Evolutionary conservation across 2,797 vertebrate genomes (phyloP).

Genomic region (Premnoplex brunnescens): DNA sequence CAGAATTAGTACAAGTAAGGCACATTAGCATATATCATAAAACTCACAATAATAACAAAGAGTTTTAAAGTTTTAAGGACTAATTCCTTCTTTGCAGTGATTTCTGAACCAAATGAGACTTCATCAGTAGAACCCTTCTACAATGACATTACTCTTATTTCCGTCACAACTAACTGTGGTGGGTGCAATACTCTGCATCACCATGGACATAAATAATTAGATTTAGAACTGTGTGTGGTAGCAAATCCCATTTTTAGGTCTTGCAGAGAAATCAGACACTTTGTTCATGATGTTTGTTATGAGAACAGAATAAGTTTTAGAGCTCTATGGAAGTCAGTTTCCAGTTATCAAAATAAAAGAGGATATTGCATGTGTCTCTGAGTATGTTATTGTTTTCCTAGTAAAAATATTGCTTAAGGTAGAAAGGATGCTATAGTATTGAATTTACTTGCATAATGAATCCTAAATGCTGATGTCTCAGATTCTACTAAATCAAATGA

Average conservation of each 20-base stretch:
- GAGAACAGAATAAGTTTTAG: constrained; percentile 16
- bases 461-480: constrained; percentile 67
- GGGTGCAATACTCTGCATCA: constrained; percentile 32
- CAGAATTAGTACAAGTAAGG: constrained; percentile 80
- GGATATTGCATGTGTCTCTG: constrained; percentile 70
- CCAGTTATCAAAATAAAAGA: constrained; percentile 67
- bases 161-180: neutral
- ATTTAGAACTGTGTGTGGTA: constrained; percentile 5
- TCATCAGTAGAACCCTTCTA: constrained; percentile 21
- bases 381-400: constrained; percentile 58
- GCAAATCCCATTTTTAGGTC: neutral
- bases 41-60: constrained; percentile 72
- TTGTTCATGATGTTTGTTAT: neutral
- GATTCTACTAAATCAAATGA: constrained; percentile 62
- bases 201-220: constrained; percentile 12
- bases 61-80: constrained; percentile 58
- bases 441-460: constrained; percentile 73
- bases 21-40: constrained; percentile 79
- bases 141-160: neutral
- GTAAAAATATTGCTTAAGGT: constrained; percentile 75
- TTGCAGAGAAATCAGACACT: neutral
- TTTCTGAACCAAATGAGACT: constrained; percentile 27
- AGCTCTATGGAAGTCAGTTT: constrained; percentile 38
- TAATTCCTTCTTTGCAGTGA: constrained; percentile 49
- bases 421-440: constrained; percentile 64